Evolutionary conservation across 1,140 invertebrate genomes (phyloP).

Genomic region (Pomacea maculata): DNA sequence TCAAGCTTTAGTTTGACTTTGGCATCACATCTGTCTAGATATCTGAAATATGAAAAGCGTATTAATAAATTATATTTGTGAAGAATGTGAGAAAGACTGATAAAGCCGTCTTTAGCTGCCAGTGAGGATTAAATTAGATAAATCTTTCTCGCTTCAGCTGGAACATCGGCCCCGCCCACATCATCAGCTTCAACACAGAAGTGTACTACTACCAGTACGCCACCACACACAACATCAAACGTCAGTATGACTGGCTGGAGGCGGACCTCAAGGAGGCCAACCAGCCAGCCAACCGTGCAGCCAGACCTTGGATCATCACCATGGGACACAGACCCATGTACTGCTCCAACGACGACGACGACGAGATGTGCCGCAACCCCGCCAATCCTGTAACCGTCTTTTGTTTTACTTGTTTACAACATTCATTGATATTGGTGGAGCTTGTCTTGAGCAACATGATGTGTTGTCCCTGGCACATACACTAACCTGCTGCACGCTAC

Average conservation of each 20-base stretch:
- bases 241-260: conserved; percentile 48
- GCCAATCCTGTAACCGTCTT: conserved; percentile 29
- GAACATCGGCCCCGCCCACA: conserved; percentile 57
- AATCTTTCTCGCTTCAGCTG: conserved; percentile 49
- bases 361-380: conserved; percentile 33
- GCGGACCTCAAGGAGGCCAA: conserved; percentile 49
- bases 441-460: not conserved
- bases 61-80: no score
- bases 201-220: conserved; percentile 41
- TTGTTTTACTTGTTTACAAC: not conserved
- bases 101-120: no score
- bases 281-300: conserved; percentile 46
- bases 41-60: no score
- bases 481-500: not conserved
- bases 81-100: no score
- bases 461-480: no score
- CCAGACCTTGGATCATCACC: conserved; percentile 58
- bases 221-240: conserved; percentile 30
- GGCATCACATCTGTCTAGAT: no score
- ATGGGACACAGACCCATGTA: conserved; percentile 63
- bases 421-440: not conserved
- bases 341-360: conserved; percentile 46
- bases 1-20: no score
- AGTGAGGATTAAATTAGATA: no score
- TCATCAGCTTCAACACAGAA: conserved; percentile 51